Evolutionary conservation across 2,113 vertebrate species (phyloP), one percentile per base, ranked within the genome.

Genomic region (Brachyistius frenatus): DNA sequence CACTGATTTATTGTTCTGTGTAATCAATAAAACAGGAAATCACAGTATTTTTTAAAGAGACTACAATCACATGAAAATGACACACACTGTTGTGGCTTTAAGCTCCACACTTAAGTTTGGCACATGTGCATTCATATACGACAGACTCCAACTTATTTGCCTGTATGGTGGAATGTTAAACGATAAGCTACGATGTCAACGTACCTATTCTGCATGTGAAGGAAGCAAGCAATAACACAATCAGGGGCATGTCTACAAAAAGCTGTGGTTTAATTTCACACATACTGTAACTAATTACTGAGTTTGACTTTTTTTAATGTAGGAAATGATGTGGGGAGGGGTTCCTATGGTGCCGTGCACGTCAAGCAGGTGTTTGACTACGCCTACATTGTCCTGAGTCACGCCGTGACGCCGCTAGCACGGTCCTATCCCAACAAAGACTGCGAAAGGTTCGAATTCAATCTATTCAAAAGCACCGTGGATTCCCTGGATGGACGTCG

Each of bases 341-440:
- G 98, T 75, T 99, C 98, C 1, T 99, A 99, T 4, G 98, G 98
- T 73, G 97, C 97, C 94, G 97, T 99, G 96, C 97, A 98, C 73
- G 97, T 99, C 88, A 99, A 98, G 82, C 96, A 99, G 90, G 97
- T 97, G 88, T 98, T 99, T 83, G 98, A 99, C 89, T 99, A 99
- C 33, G 98, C 98, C 73, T 99, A 99, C 66, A 97, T 97, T 54
- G 96, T 99, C 70, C 92, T 99, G 88, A 96, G 96, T 89, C 98
- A 98, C 3, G 98, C 98, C 0, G 98, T 99, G 33, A 97, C 96
- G 0, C 97, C 97, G 0, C 97, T 99, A 54, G 97, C 98, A 49
- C 96, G 96, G 86, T 97, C 96, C 3, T 99, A 98, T 63, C 98
- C 98, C 76, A 99, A 99, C 95, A 98, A 97, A 5, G 97, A 99